Evolutionary conservation across 2,113 vertebrate species (phyloP), one percentile per base, ranked within the genome.

Genomic region (Pollachius pollachius): DNA sequence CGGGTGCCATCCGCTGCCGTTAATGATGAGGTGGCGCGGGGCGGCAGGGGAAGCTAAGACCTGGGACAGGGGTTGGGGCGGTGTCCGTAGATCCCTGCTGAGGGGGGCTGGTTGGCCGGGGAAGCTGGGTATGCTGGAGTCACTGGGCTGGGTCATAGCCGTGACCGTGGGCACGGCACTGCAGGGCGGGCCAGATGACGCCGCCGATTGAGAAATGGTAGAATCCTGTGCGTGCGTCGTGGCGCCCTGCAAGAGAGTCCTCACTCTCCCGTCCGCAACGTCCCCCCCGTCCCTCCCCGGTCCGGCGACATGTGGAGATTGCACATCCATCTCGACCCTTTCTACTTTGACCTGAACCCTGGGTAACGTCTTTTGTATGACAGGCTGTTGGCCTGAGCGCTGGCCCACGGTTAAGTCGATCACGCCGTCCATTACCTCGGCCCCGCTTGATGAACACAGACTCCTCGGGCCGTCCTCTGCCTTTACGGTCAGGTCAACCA

Each of bases 11-110:
- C 94, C 92, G 3, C 92, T 93, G 87, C 96, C 97, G 76, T 99
- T 99, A 78, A 98, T 96, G 81, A 99, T 97, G 87, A 98, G 95
- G n/a, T 98, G 97, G 89, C 96, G 97, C 77, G 94, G 94, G 0
- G 94, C 92, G 63, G 93, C 92, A 30, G 90, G 83, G 71, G 86
- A 88, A 6, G 72, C 64, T 65, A 82, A 86, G 59, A 69, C 68
- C 73, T 81, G 88, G 62, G 72, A n/a, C 15, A 70, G 56, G 69
- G 86, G 79, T 83, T 94, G 92, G 64, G 90, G 78, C 84, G 93
- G 67, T 80, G 90, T 62, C 86, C 84, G 78, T 90, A 9, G 9
- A 9, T 88, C 3, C 85, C 87, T 57, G 77, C 62, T 83, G 73
- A 73, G 65, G 62, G 77, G 52, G 7, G 72, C n/a, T 19, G 68